Base-by-base conservation (phyloP, 2,888 invertebrate genomes). In the Dolomedes plantarius region DNA sequence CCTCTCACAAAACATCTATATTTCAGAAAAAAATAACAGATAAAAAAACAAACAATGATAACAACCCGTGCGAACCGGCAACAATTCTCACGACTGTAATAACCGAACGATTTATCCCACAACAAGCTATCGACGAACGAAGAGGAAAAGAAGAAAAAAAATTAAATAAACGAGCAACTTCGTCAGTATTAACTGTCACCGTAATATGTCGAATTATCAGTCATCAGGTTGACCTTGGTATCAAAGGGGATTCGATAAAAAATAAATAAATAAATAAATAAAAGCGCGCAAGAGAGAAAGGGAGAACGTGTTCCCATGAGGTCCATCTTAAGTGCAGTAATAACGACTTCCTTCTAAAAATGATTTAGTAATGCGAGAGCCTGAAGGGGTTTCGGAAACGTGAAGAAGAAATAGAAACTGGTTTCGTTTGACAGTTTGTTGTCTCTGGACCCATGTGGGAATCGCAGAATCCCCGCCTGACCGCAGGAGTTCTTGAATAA, bases 121-220 rank as follows among this genome's bases (percentile, higher is more conserved):
- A 56, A 56, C 56, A 56, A 56, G 56, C 1, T 56, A 56, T 56
- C 56, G 56, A 56, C 56, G 56, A 23, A 23, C 56, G 1, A 56
- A 56, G 23, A n/a, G 6, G 56, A 56, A 46, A 46, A 7, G 36
- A 36, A 5, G 9, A 36, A 11, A 9, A 36, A 36, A 36, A 36
- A 36, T 7, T 5, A 36, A 36, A 36, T 36, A 36, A 36, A 36
- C 36, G 6, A 9, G n/a, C 41, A 9, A 2, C 16, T 2, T 16
- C 19, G 3, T 1, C 56, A 11, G 56, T 56, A 56, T 23, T 56
- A 56, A 56, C 56, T 56, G 56, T 56, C 56, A 56, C 56, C 56
- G 56, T 56, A 56, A 56, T 56, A 56, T 56, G 56, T 56, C 56
- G 56, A 56, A 56, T 56, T 56, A 56, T 56, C 56, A 56, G 56